Evolutionary conservation across 2,888 invertebrate species (phyloP), one percentile per base, ranked within the genome.

Genomic region (Heteromurus nitidus): DNA sequence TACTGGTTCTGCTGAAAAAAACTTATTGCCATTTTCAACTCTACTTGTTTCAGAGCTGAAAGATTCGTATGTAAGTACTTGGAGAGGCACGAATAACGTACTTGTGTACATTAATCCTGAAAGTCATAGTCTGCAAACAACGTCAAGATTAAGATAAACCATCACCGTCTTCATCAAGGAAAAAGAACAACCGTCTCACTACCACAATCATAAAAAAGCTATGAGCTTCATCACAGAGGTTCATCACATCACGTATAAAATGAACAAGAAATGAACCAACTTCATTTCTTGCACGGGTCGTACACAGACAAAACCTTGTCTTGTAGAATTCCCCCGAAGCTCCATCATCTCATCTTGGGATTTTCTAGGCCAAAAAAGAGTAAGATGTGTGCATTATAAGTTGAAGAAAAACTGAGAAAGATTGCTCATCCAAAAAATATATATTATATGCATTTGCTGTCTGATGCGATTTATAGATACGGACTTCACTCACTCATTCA

Each of bases 391-490:
- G 26, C n/a, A 62, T 20, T n/a, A 30, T 7, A 9, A 5, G 62
- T 30, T 47, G 47, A 64, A 24, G 64, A 47, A 64, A 44, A 74
- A 36, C 20, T 42, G 31, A 64, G 11, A 47, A 26, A 64, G 22
- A 50, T 64, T 47, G 50, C 47, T 74, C 50, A 53, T 47, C 31
- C 16, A 75, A 65, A 55, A 53, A 75, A 65, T 53, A 31, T 30
- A 44, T 50, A 64, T 22, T 75, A 36, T 31, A 55, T 65, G 11
- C n/a, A n/a, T n/a, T 42, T 16, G 36, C 20, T 22, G 24, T 65
- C 53, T 31, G 65, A 75, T 75, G 65, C 74, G 44, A 65, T 75
- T 75, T 65, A 55, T 65, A 74, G 74, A 75, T 65, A 75, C 31
- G 50, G 31, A 64, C 47, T 64, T 64, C 24, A 73, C 28, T 70